Percentiles rank a stretch among this genome's conserved stretches.
phyloP scores from a whole-genome alignment of 2,797 vertebrate species.

The Acipenser oxyrinchus region DNA sequence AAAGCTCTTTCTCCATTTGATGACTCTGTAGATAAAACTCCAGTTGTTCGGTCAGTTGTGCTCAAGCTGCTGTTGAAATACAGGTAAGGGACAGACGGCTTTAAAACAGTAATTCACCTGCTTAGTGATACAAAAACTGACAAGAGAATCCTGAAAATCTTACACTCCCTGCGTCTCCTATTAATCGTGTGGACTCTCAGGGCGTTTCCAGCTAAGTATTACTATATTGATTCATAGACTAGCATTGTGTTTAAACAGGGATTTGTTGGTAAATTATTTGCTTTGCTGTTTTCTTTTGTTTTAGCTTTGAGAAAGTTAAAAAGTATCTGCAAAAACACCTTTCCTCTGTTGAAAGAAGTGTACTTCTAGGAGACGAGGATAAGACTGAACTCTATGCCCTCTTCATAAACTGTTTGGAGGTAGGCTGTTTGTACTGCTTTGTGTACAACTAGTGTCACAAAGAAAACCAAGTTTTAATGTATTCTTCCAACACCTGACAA shows the following conservation, averaged over 20 bases:
- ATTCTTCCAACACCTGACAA: too few relatives aligned
- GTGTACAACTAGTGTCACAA: neutral
- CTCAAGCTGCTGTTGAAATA: constrained; percentile 76
- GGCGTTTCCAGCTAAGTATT: too few relatives aligned
- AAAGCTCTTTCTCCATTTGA: constrained; percentile 78
- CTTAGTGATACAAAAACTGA: neutral
- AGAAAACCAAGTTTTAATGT: too few relatives aligned
- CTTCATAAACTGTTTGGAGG: constrained; percentile 77
- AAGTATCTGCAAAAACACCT: constrained; percentile 56
- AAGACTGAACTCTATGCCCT: constrained; percentile 63
- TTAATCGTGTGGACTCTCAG: neutral
- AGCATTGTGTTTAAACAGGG: too few relatives aligned
- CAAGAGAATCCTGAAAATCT: neutral
- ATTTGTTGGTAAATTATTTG: neutral
- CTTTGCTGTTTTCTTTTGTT: neutral
- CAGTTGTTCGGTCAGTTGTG: constrained; percentile 65
- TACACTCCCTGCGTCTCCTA: too few relatives aligned
- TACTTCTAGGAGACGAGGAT: constrained; percentile 43
- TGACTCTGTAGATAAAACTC: constrained; percentile 64
- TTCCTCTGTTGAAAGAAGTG: constrained; percentile 43
- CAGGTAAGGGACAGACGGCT: constrained; percentile 58
- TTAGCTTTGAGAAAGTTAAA: constrained; percentile 60
- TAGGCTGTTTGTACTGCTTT: constrained; percentile 27
- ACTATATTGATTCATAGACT: too few relatives aligned
- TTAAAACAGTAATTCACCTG: constrained; percentile 1